Conservation (phyloP, 2,888 invertebrate species). For the Choreutis nemorana region DNA sequence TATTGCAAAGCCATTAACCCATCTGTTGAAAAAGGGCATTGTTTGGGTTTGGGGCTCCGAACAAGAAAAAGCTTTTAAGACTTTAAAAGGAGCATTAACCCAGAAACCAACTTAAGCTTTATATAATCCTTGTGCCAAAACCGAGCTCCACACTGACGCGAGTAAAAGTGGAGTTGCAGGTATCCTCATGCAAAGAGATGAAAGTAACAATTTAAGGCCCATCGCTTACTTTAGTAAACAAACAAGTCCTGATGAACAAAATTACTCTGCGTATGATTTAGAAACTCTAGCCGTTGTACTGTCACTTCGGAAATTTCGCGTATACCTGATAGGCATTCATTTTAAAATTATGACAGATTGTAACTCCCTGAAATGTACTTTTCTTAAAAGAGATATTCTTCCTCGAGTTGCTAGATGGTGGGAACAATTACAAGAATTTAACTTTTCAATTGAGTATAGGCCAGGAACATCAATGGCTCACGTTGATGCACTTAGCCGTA, state of each 20-base stretch:
- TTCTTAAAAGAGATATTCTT: constrained; percentile 16
- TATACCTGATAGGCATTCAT: constrained; percentile 18
- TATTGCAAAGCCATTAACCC: constrained; percentile 8
- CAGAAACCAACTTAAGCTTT: constrained; percentile 13
- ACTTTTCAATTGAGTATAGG: constrained; percentile 16
- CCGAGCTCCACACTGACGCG: constrained; percentile 24
- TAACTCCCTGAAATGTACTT: too few relatives aligned
- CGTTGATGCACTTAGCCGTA: constrained; percentile 22
- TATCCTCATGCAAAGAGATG: constrained; percentile 17
- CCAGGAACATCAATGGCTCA: constrained; percentile 18
- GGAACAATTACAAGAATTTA: constrained; percentile 19
- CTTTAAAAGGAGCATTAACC: constrained; percentile 12
- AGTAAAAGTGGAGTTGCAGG: constrained; percentile 20
- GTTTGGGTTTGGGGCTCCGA: constrained; percentile 12
- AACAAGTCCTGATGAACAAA: constrained; percentile 19
- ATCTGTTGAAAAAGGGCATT: constrained; percentile 8
- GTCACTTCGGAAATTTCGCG: constrained; percentile 19
- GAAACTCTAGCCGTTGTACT: constrained; percentile 9
- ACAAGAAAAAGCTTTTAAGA: constrained; percentile 11
- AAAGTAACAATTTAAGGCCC: constrained; percentile 8
- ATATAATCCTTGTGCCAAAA: constrained; percentile 11
- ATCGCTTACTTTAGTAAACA: constrained; percentile 21
- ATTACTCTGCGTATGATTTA: constrained; percentile 23
- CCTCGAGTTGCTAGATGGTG: constrained; percentile 24
- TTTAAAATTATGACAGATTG: constrained; percentile 20